Evolutionary conservation across 2,797 vertebrate genomes (phyloP).

Genomic region (Myotis daubentonii): DNA sequence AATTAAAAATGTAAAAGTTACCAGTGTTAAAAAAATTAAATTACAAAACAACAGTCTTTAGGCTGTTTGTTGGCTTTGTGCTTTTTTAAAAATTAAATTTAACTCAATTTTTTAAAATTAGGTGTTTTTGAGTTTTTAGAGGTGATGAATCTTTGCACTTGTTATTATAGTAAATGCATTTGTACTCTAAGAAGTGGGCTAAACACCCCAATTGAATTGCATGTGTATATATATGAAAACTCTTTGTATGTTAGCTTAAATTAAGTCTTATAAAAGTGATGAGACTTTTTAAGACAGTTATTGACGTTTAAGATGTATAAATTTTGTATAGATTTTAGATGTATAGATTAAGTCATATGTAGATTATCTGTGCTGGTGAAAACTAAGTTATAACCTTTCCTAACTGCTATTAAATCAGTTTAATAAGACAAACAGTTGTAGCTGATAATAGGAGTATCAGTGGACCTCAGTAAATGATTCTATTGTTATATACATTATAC

Average conservation of each 20-base stretch:
- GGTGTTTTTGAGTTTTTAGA: neutral
- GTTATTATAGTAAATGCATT: neutral
- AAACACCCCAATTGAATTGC: neutral
- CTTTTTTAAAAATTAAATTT: neutral
- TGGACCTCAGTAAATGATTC: neutral
- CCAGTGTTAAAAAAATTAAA: neutral
- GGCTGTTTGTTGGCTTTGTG: neutral
- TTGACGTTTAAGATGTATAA: neutral
- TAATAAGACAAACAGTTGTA: neutral
- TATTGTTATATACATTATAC: neutral
- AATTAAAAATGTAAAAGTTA: neutral
- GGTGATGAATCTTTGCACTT: neutral
- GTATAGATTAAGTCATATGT: neutral
- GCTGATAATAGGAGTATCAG: neutral
- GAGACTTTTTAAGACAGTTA: neutral
- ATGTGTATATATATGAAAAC: neutral
- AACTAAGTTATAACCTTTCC: neutral
- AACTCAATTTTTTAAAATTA: neutral
- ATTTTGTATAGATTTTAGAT: neutral
- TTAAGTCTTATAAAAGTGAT: constrained; percentile 1
- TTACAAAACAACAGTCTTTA: neutral
- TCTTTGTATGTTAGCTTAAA: neutral
- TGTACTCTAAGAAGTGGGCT: neutral
- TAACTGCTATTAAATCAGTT: neutral
- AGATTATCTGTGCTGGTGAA: neutral